Conservation (phyloP, 2,888 invertebrate species). For the Eilema griseolum region DNA sequence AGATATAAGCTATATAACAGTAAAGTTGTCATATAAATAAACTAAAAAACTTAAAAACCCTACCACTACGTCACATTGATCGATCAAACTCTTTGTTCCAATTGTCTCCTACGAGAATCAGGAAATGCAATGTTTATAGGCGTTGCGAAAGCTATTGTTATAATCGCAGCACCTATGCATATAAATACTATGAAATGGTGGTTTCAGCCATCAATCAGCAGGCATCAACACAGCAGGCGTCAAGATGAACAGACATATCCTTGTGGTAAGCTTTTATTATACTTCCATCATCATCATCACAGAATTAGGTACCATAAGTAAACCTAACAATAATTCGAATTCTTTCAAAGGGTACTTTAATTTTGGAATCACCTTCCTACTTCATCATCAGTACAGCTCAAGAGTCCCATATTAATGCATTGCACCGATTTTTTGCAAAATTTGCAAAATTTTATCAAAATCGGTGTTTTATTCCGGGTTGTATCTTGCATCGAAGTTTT, state of each 20-base stretch:
- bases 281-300: not conserved
- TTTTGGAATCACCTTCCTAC: too few relatives aligned
- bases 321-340: too few relatives aligned
- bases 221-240: slow-evolving; percentile 10
- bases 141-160: slow-evolving; percentile 47
- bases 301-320: too few relatives aligned
- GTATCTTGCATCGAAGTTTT: too few relatives aligned
- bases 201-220: slow-evolving; percentile 8
- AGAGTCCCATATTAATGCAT: too few relatives aligned
- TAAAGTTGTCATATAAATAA: not conserved
- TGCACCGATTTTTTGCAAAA: too few relatives aligned
- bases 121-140: slow-evolving; percentile 13
- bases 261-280: slow-evolving; percentile 37
- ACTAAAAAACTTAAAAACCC: not conserved
- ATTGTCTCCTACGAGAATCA: not conserved
- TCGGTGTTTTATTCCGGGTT: too few relatives aligned
- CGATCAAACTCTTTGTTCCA: not conserved
- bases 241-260: slow-evolving; percentile 34
- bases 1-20: too few relatives aligned
- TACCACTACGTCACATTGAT: not conserved
- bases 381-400: too few relatives aligned
- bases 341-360: too few relatives aligned
- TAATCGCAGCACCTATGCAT: slow-evolving; percentile 13
- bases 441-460: too few relatives aligned
- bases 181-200: slow-evolving; percentile 22